phyloP scores from a whole-genome alignment of 2,797 vertebrate genomes.

The Sebastiscus albofasciatus region DNA sequence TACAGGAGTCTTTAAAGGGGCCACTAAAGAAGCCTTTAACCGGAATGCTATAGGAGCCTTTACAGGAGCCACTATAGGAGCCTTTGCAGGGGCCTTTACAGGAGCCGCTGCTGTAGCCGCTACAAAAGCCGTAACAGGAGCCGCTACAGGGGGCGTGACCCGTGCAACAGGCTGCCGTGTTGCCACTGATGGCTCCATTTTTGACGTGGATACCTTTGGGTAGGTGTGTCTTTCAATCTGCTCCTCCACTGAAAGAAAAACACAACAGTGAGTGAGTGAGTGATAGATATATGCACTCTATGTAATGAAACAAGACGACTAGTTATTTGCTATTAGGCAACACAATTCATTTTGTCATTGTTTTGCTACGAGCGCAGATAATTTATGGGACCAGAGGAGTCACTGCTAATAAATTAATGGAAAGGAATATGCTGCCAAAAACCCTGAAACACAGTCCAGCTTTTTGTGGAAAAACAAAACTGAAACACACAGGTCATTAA shows the following conservation, averaged over 20 bases:
- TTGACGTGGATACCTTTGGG: constrained; percentile 37
- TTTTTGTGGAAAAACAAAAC: background rate
- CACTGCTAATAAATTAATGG: background rate
- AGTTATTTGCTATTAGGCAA: background rate
- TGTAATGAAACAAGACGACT: background rate
- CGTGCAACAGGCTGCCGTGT: constrained; percentile 36
- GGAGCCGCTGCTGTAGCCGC: constrained; percentile 64
- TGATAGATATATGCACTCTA: background rate
- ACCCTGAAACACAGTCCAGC: background rate
- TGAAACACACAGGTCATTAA: background rate
- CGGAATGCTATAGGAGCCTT: constrained; percentile 57
- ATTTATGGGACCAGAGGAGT: background rate
- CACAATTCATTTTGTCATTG: background rate
- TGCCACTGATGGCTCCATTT: constrained; percentile 37
- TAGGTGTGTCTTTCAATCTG: constrained; percentile 69
- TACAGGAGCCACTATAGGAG: no score
- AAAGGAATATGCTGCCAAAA: background rate
- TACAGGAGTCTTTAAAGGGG: background rate
- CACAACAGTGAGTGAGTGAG: background rate
- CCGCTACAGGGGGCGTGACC: background rate
- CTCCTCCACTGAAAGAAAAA: constrained; percentile 85
- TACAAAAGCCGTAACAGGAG: background rate
- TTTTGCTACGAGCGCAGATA: background rate
- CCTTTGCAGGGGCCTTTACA: background rate
- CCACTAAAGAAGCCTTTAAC: background rate